phyloP scores from a whole-genome alignment of 2,888 invertebrate genomes.

The Drosophila fungiperda region DNA sequence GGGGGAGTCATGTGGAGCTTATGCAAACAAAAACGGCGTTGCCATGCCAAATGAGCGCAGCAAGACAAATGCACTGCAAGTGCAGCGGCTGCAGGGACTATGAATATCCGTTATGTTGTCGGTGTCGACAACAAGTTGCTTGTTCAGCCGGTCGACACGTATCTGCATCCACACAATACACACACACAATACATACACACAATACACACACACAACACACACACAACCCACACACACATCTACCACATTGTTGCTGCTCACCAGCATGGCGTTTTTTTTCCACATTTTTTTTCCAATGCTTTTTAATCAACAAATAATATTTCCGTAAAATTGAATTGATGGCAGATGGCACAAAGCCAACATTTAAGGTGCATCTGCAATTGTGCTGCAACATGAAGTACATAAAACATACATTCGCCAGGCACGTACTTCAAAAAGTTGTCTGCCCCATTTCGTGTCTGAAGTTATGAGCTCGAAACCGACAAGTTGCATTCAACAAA shows the following conservation, averaged over 20 bases:
- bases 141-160: conserved; percentile 38
- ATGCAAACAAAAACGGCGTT: conserved; percentile 64
- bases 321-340: background rate
- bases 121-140: conserved; percentile 66
- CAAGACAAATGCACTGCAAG: conserved; percentile 53
- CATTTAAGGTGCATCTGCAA: background rate
- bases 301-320: background rate
- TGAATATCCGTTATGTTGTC: conserved; percentile 35
- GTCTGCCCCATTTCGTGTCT: background rate
- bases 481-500: background rate
- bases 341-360: background rate
- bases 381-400: too few relatives aligned
- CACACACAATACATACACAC: conserved; percentile 21
- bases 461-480: background rate
- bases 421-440: background rate
- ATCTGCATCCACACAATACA: conserved; percentile 22
- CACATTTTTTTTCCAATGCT: background rate
- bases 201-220: conserved; percentile 24
- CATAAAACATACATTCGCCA: background rate
- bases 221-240: background rate
- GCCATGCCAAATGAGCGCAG: conserved; percentile 59
- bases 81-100: conserved; percentile 38
- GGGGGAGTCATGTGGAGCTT: conserved; percentile 50
- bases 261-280: background rate
- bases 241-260: conserved; percentile 36